Evolutionary conservation across 2,888 invertebrate species (phyloP).

Genomic region (Scaptomyza flava): DNA sequence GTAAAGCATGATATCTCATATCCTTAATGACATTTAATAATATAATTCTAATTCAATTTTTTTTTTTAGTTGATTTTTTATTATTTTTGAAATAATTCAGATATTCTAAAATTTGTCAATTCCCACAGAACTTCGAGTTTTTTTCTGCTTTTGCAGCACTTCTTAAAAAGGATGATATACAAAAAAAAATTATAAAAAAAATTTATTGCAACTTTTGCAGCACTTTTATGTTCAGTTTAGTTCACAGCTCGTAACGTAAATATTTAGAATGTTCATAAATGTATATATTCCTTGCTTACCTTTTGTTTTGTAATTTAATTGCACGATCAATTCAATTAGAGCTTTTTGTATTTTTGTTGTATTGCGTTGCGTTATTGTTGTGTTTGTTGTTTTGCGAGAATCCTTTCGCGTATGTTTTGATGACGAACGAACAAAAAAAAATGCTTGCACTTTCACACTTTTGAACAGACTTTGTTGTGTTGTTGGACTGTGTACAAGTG

Average conservation of each 20-base stretch:
- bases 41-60: neutral
- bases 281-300: conserved; percentile 40
- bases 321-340: conserved; percentile 44
- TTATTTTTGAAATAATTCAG: neutral
- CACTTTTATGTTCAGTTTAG: conserved; percentile 29
- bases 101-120: too few species aligned
- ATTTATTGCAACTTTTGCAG: conserved; percentile 3
- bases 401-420: conserved; percentile 48
- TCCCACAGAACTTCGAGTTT: neutral
- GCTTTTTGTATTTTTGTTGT: conserved; percentile 28
- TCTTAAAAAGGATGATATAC: conserved; percentile 19
- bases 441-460: conserved; percentile 59
- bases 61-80: neutral
- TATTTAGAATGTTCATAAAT: conserved; percentile 4
- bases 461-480: conserved; percentile 34
- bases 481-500: conserved; percentile 2
- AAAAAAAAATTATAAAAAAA: conserved; percentile 41
- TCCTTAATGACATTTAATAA: too few species aligned
- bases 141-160: conserved; percentile 25
- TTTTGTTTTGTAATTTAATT: conserved; percentile 36
- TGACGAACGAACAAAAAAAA: conserved; percentile 43
- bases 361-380: conserved; percentile 2
- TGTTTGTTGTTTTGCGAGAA: conserved; percentile 36
- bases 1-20: too few species aligned
- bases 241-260: conserved; percentile 14